A percentile compares a stretch with the other conserved stretches of the same genome.
phyloP scores from a whole-genome alignment of 2,113 vertebrate species.

The Mobula birostris region DNA sequence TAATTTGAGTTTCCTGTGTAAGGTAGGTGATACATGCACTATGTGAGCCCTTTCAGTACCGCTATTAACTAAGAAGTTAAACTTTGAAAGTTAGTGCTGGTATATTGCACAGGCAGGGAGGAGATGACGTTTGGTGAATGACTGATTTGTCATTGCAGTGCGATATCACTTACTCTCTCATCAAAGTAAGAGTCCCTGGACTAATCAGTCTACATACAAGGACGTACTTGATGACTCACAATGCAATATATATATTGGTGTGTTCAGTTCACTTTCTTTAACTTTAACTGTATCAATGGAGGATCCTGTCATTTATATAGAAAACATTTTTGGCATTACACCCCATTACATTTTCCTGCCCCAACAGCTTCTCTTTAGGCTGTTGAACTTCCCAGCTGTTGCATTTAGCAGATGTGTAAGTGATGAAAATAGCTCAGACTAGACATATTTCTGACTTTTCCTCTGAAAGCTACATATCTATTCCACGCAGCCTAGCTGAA shows the following conservation, averaged over 20 bases:
- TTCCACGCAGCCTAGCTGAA: background rate
- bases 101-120: conserved; percentile 9
- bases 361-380: background rate
- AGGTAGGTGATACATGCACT: background rate
- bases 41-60: conserved; percentile 1
- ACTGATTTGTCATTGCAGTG: conserved; percentile 2
- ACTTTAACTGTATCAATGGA: background rate
- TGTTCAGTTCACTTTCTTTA: background rate
- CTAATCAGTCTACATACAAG: background rate
- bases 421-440: background rate
- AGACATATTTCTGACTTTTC: background rate
- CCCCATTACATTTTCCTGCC: background rate
- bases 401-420: background rate
- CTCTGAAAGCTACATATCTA: background rate
- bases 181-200: conserved; percentile 23
- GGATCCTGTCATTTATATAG: background rate
- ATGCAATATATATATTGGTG: background rate
- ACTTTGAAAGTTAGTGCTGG: conserved; percentile 1
- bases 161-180: conserved; percentile 25
- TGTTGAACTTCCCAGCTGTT: background rate
- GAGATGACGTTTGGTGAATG: conserved; percentile 25
- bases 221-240: background rate
- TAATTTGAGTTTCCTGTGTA: background rate
- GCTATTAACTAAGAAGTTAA: conserved; percentile 29
- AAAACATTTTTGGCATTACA: background rate